Evolutionary conservation across 2,113 vertebrate genomes (phyloP).

Genomic region (Prietella phreatophila): DNA sequence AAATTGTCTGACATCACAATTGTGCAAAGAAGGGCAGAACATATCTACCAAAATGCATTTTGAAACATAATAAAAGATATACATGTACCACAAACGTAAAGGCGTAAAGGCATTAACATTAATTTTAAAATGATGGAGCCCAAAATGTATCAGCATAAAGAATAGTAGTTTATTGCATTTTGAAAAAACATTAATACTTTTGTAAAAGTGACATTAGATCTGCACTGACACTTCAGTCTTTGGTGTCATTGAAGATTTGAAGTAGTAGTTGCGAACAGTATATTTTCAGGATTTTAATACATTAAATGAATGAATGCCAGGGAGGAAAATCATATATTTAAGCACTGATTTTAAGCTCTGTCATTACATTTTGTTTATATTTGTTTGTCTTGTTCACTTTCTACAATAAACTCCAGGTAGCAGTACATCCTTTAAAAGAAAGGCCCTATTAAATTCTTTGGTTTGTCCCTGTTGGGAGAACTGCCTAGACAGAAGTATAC

Average conservation of each 20-base stretch:
- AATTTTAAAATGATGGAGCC: background rate
- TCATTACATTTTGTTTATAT: background rate
- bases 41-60: too few species aligned
- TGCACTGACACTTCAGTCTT: background rate
- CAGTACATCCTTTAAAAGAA: background rate
- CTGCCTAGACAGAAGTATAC: background rate
- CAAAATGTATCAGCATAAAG: background rate
- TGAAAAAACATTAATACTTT: background rate
- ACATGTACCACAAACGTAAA: too few species aligned
- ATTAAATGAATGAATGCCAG: background rate
- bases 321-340: background rate
- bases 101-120: too few species aligned
- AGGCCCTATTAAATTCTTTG: background rate
- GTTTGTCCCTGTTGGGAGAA: background rate
- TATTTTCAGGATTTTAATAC: background rate
- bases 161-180: background rate
- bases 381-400: background rate
- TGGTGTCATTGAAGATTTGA: background rate
- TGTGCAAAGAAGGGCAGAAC: background rate
- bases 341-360: background rate
- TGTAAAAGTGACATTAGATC: background rate
- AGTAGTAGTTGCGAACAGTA: background rate
- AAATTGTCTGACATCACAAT: background rate
- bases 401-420: background rate
- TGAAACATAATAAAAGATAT: too few species aligned